Base-by-base conservation (phyloP, 2,888 invertebrate species). In the Cheilosia pagana region DNA sequence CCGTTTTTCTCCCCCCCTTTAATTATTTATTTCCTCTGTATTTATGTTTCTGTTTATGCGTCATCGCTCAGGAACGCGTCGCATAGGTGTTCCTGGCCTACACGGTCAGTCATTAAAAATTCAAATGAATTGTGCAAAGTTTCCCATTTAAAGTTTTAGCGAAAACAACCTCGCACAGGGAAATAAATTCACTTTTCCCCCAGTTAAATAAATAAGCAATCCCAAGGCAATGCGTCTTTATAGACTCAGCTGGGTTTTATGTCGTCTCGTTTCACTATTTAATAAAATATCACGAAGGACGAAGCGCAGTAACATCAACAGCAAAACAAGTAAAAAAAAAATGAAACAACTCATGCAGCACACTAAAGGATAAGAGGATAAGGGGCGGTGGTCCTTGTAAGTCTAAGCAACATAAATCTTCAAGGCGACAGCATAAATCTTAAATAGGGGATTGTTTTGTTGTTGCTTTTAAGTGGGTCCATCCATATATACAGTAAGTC, bases 381-480 rank as follows among this genome's bases (percentile, higher is more conserved):
- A n/a, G 50, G 50, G n/a, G n/a, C n/a, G n/a, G 10, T 28, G 28
- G 39, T 23, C 50, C n/a, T 65, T 52, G 50, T 3, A 23, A 48
- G 45, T 21, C 43, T 68, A 31, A 59, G 50, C 59, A 60, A 50
- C 48, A 71, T 71, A 71, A 71, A 71, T 71, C 50, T 48, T 50
- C 41, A 60, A 50, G 71, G 71, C 52, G 28, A 60, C 25, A 25
- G n/a, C 23, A 59, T 71, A 50, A 71, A 71, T 60, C 60, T 52
- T 60, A 43, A 71, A 71, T 59, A 41, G 50, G 16, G 59, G 39
- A 59, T 23, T 12, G 39, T 19, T 53, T 12, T 12, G 7, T 41
- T 3, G 7, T 67, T 7, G 21, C 10, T 14, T 53, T 43, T 4
- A 35, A 8, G 23, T 57, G 23, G 14, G 35, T 57, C n/a, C 10